A percentile compares a stretch with the other conserved stretches of the same genome.
These are phyloP conservation scores for Corbicula japonica DNA, from an alignment of 2,888 invertebrate genomes.

Conservation along the genomic window DNA sequence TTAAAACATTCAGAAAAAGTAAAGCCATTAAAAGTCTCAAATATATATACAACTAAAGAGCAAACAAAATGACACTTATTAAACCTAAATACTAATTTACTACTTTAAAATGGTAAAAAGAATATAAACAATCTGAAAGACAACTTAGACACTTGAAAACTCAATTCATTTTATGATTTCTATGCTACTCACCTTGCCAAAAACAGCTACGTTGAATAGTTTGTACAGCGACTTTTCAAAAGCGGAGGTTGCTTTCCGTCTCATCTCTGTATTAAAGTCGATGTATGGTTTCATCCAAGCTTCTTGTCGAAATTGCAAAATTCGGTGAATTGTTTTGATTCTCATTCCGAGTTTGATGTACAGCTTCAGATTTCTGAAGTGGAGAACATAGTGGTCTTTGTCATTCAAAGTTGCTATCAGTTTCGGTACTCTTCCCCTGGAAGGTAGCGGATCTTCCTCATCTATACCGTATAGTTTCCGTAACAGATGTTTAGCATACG, in stretches of 20 bases:
- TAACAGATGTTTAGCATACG: constrained; percentile 16
- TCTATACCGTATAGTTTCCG: constrained; percentile 5
- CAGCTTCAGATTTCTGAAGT: constrained; percentile 1
- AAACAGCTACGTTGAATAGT: constrained; percentile 28
- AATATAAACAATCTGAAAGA: no score
- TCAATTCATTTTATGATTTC: not conserved
- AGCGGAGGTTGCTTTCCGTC: constrained; percentile 16
- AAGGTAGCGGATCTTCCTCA: constrained; percentile 13
- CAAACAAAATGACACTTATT: not conserved
- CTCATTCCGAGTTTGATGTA: not conserved
- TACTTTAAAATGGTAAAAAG: no score
- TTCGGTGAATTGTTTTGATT: not conserved
- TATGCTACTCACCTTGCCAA: constrained; percentile 26
- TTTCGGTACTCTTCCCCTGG: not conserved
- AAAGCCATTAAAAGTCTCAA: not conserved
- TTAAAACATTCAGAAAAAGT: no score
- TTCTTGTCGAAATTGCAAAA: not conserved
- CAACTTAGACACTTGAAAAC: not conserved
- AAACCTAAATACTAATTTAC: not conserved
- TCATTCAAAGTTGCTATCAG: constrained; percentile 7
- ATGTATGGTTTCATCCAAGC: not conserved
- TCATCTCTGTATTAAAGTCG: constrained; percentile 13
- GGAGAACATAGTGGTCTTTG: constrained; percentile 13
- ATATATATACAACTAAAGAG: not conserved
- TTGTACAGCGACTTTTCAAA: constrained; percentile 39